A percentile compares a stretch with the other conserved stretches of the same genome.
Conservation (phyloP, 1,140 invertebrate species). For the Sinella curviseta region DNA sequence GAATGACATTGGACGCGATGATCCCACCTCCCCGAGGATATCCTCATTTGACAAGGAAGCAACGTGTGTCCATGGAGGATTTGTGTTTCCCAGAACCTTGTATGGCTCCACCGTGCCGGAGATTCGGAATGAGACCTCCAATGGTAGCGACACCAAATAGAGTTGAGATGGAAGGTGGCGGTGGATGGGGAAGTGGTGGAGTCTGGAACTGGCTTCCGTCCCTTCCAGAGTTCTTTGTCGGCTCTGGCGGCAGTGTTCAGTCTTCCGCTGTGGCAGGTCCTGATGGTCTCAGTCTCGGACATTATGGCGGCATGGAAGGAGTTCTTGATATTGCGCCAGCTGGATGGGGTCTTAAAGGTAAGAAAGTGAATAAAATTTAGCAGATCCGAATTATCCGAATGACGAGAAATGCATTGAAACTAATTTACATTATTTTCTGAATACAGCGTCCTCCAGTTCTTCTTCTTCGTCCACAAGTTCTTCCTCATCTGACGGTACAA, state of each 20-base stretch:
- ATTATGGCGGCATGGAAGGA: neutral
- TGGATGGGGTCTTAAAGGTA: neutral
- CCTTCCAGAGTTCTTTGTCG: neutral
- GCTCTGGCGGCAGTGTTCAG: neutral
- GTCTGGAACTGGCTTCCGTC: neutral
- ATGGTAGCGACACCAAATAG: neutral
- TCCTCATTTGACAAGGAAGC: constrained; percentile 21
- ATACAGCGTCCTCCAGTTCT: too few species aligned
- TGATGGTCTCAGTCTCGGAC: neutral
- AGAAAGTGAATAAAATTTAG: too few species aligned
- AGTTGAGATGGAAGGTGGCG: neutral
- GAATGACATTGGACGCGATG: constrained; percentile 9
- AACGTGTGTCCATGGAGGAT: constrained; percentile 34
- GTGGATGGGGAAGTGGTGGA: constrained; percentile 1
- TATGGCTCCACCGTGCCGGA: constrained; percentile 26
- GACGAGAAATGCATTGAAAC: too few species aligned
- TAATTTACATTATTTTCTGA: too few species aligned
- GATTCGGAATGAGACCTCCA: neutral
- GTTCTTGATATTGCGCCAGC: neutral
- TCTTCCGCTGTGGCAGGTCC: neutral
- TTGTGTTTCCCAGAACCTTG: constrained; percentile 43
- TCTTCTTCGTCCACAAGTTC: too few species aligned
- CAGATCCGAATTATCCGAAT: too few species aligned
- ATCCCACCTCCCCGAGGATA: constrained; percentile 28
- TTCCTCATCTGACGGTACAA: too few species aligned